Evolutionary conservation across 2,888 invertebrate species (phyloP), one percentile per base, ranked within the genome.

Genomic region (Deilephila porcellus): DNA sequence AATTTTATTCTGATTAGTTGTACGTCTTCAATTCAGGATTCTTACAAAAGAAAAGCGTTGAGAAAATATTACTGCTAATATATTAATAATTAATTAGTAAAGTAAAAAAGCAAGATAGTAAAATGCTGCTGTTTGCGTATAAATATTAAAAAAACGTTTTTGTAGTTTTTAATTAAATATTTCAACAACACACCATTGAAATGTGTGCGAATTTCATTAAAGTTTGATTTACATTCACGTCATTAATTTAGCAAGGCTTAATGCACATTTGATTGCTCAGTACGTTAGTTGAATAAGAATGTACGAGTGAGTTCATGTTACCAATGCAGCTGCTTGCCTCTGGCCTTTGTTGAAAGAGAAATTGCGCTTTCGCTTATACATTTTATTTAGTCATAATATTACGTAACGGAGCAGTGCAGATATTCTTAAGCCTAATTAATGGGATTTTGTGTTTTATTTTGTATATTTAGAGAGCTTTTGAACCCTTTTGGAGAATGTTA

Each of bases 331-430:
- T 25, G 14, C 7, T 25, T 64, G 53, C 59, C 45, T 37, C 73
- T 80, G 81, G 78, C 80, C 81, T 71, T 75, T n/a, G 37, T 80
- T 73, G 83, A 85, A 82, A 85, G 85, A 70, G 78, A 83, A 80
- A 72, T 73, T 74, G 60, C 74, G 75, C 83, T 85, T 85, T 86
- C 85, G 78, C 79, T 74, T 71, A 62, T 62, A 34, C 25, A 73
- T 56, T 67, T 25, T 59, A 25, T 53, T 56, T 59, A 29, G 17
- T 71, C 60, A 7, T 56, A 72, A 63, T 45, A 32, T 53, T 45
- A 32, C n/a, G 60, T 67, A 73, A 73, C 56, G 1, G 6, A n/a
- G 56, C 1, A n/a, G n/a, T 56, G 17, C n/a, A n/a, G n/a, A n/a
- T n/a, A 56, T 17, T n/a, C n/a, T 56, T 17, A 5, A 32, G 32